Base-by-base conservation (phyloP, 1,140 invertebrate species). In the Trichoplusia ni region DNA sequence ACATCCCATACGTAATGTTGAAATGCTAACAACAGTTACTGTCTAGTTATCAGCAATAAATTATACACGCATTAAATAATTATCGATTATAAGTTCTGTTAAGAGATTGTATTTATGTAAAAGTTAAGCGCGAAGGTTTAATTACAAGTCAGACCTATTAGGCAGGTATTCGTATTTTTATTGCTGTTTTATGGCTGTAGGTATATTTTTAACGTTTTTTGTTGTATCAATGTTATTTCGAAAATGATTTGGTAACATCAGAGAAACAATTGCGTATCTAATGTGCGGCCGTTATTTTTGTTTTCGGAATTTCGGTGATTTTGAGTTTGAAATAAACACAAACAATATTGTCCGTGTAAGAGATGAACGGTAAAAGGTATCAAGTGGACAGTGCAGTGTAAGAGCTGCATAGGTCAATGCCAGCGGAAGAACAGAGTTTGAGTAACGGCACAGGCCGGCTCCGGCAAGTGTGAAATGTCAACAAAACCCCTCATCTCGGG, bases 381-480 rank as follows among this genome's bases (percentile, higher is more conserved):
- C 0, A 11, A 9, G 23, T 54, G 51, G 35, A 40, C 44, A 40
- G 35, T 56, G 37, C 54, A 42, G 21, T 38, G 33, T 31, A 13
- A 42, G 38, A 58, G 25, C 38, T 42, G 44, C 73, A 72, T 73
- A 72, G 81, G 79, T 81, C 79, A 82, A 77, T 82, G 77, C 75
- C 79, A 78, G 78, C 75, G 77, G 79, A 79, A 77, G 78, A 71
- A 31, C 37, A 42, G 58, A 61, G 63, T 67, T 74, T 63, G 70
- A 62, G 51, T 80, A 81, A 82, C 77, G 80, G 75, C 62, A 69
- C 53, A 59, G 35, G 35, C 42, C 58, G 42, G 66, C 64, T 74
- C 62, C 58, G 53, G 58, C 71, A 67, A 72, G 65, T 70, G 73
- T 54, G 68, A 81, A 76, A 77, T 84, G 74, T 79, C 79, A 82